These are phyloP conservation scores for Pristionchus pacificus DNA, from an alignment of 1,140 invertebrate genomes.

Conservation along the genomic window DNA sequence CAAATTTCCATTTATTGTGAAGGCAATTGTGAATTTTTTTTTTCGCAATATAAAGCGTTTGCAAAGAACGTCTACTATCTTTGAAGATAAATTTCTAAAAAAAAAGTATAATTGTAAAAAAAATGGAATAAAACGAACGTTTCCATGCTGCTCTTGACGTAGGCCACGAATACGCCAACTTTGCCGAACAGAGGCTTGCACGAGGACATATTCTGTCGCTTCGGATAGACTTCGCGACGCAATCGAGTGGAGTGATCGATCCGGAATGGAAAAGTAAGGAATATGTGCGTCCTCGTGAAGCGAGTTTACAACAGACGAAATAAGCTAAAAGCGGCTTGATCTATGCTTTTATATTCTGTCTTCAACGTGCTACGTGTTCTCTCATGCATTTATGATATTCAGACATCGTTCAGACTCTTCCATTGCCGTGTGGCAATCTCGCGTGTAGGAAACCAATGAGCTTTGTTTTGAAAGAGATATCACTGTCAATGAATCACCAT, in stretches of 20 bases:
- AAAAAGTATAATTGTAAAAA: neutral
- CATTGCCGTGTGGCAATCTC: too few relatives aligned
- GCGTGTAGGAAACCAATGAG: too few relatives aligned
- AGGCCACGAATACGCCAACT: constrained; percentile 41
- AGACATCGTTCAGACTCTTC: too few relatives aligned
- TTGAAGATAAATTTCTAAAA: neutral
- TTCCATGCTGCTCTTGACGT: constrained; percentile 42
- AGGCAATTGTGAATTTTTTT: neutral
- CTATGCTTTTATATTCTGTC: too few relatives aligned
- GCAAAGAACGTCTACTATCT: neutral
- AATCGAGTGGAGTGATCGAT: neutral
- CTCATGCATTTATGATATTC: too few relatives aligned
- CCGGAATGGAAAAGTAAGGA: neutral
- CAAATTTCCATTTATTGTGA: neutral
- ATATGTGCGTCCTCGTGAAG: neutral
- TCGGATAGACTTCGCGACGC: constrained; percentile 22
- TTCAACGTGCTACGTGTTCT: too few relatives aligned
- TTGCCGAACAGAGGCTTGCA: constrained; percentile 40
- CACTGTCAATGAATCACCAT: too few relatives aligned
- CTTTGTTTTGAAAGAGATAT: too few relatives aligned
- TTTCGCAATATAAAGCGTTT: neutral
- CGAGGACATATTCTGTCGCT: constrained; percentile 41
- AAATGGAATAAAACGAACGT: constrained; percentile 36
- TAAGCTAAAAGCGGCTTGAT: too few relatives aligned
- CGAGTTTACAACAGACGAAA: constrained; percentile 1